A percentile compares a stretch with the other conserved stretches of the same genome.
These are phyloP conservation scores for Gastrophysa polygoni DNA, from an alignment of 2,888 invertebrate species.

Conservation along the genomic window DNA sequence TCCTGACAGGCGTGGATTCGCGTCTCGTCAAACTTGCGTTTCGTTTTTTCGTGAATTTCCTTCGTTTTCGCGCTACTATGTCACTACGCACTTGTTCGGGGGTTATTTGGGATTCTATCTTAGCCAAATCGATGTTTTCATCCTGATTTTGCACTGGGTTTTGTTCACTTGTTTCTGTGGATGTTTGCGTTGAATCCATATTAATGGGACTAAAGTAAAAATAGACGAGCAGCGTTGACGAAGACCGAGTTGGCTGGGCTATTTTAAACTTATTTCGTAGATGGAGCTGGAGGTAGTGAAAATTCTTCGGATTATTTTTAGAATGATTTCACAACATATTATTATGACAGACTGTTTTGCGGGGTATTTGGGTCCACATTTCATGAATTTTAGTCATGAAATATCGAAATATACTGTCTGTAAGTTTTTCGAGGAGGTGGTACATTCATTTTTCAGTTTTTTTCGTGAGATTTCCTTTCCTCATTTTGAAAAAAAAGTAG, in stretches of 20 bases:
- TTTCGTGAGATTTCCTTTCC: no score
- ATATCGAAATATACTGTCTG: no score
- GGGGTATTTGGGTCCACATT: not conserved
- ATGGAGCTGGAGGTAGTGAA: constrained; percentile 7
- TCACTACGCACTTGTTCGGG: constrained; percentile 61
- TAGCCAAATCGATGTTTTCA: constrained; percentile 37
- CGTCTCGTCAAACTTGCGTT: constrained; percentile 62
- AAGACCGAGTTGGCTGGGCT: constrained; percentile 22
- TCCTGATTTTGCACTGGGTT: constrained; percentile 19
- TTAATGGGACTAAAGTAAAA: constrained; percentile 51
- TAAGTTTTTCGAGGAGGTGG: no score
- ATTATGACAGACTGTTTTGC: not conserved
- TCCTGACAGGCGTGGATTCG: constrained; percentile 69
- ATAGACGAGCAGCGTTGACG: constrained; percentile 42
- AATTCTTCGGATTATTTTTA: not conserved
- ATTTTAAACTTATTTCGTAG: constrained; percentile 30
- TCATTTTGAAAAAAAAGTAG: no score
- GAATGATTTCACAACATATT: not conserved
- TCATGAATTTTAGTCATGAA: not conserved
- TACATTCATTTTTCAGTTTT: no score
- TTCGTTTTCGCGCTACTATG: constrained; percentile 64
- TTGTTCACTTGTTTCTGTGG: constrained; percentile 33
- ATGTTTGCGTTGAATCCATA: constrained; percentile 53
- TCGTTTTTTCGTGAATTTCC: constrained; percentile 66
- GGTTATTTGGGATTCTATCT: constrained; percentile 53